Percentiles rank a stretch among this genome's conserved stretches.
These are phyloP conservation scores for Enhydra lutris DNA, from an alignment of 2,113 vertebrate genomes.

Conservation along the genomic window DNA sequence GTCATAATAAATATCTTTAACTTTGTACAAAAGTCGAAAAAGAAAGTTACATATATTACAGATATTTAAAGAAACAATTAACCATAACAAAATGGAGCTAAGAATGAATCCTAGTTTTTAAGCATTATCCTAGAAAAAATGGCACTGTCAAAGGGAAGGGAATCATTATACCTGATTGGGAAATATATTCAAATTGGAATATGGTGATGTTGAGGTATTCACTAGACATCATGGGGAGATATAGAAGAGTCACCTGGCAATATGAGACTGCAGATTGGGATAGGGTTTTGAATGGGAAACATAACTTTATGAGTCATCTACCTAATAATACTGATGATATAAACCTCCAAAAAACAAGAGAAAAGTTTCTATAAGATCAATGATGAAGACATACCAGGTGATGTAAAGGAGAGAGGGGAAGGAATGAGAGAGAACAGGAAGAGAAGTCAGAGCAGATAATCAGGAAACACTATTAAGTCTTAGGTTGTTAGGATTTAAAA, in stretches of 20 bases:
- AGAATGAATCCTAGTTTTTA: neutral
- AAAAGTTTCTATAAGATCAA: neutral
- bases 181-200: neutral
- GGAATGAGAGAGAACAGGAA: fast-evolving
- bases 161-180: neutral
- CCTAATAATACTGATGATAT: neutral
- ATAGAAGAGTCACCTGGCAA: neutral
- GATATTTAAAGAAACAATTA: neutral
- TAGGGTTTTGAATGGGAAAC: neutral
- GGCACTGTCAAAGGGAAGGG: neutral
- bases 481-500: neutral
- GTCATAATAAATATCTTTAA: neutral
- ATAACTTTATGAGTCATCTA: neutral
- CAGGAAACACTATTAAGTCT: neutral
- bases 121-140: neutral
- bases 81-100: neutral
- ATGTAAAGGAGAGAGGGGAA: neutral
- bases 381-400: neutral
- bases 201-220: neutral
- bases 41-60: neutral
- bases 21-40: neutral
- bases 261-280: neutral
- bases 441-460: neutral
- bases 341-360: neutral
- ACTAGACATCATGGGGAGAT: neutral